A percentile compares a stretch with the other conserved stretches of the same genome.
These are phyloP conservation scores for Prunella himalayana DNA, from an alignment of 2,113 vertebrate genomes.

Conservation along the genomic window DNA sequence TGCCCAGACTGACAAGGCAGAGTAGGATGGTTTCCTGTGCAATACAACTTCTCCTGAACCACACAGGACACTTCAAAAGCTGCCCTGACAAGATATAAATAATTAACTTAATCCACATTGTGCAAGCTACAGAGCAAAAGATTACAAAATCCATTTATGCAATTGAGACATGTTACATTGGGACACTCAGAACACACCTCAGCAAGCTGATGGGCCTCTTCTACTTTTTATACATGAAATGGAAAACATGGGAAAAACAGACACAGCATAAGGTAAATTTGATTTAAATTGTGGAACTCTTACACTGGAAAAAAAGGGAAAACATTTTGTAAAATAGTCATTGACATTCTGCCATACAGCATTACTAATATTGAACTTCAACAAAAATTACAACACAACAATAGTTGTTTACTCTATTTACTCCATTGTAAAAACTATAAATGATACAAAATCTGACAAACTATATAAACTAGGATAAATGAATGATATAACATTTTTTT, in stretches of 20 bases:
- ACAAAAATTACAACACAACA: neutral
- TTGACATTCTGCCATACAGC: neutral
- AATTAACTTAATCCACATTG: conserved; percentile 43
- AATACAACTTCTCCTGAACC: neutral
- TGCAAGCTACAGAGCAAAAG: conserved; percentile 12
- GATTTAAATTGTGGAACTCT: neutral
- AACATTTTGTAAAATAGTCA: neutral
- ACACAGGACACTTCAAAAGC: neutral
- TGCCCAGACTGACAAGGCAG: neutral
- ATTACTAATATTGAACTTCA: neutral
- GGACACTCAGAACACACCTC: neutral
- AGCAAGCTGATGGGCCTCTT: neutral
- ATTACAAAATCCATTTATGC: conserved; percentile 35
- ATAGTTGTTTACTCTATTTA: neutral
- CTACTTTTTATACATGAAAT: neutral
- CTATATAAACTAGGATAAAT: neutral
- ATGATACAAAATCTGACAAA: neutral
- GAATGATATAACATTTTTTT: neutral
- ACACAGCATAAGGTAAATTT: neutral
- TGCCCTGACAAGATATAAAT: conserved; percentile 33
- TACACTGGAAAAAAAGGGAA: neutral
- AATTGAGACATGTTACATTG: neutral
- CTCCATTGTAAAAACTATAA: neutral
- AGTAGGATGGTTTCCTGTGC: neutral
- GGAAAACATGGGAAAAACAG: neutral